phyloP scores from a whole-genome alignment of 2,888 invertebrate genomes.

The Acanthacorydalis orientalis region DNA sequence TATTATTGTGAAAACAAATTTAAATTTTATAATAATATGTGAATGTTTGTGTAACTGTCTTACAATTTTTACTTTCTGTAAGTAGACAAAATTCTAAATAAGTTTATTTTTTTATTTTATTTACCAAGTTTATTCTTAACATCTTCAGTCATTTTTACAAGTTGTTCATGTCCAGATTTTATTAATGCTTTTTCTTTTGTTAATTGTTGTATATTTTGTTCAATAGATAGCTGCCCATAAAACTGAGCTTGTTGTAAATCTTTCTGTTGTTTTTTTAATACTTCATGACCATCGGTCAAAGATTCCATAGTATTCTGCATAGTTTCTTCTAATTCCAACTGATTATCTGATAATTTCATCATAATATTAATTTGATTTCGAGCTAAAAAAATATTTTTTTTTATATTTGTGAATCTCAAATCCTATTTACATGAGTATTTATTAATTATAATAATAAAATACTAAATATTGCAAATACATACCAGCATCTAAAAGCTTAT shows the following conservation, averaged over 20 bases:
- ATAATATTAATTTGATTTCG: slow-evolving; percentile 30
- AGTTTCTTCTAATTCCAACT: slow-evolving; percentile 27
- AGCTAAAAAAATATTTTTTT: slow-evolving; percentile 14
- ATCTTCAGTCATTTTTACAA: slow-evolving; percentile 33
- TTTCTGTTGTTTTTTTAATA: slow-evolving; percentile 32
- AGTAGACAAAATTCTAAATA: no score
- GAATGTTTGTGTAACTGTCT: neutral
- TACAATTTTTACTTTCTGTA: neutral
- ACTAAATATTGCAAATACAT: neutral
- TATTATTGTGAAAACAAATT: neutral
- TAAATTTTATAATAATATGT: neutral
- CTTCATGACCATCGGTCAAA: slow-evolving; percentile 27
- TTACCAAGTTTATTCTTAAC: slow-evolving; percentile 35
- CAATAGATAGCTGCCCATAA: slow-evolving; percentile 30
- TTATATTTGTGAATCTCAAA: no score
- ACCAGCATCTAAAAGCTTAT: slow-evolving; percentile 35
- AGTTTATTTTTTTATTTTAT: neutral
- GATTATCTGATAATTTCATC: slow-evolving; percentile 23
- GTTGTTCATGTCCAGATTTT: slow-evolving; percentile 34
- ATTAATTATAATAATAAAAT: no score
- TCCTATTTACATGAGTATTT: no score
- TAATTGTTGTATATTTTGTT: slow-evolving; percentile 35
- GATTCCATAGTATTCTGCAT: slow-evolving; percentile 26
- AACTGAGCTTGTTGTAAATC: slow-evolving; percentile 30
- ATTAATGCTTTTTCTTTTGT: slow-evolving; percentile 41